phyloP scores from a whole-genome alignment of 2,797 vertebrate species.

The Sarcophilus harrisii region DNA sequence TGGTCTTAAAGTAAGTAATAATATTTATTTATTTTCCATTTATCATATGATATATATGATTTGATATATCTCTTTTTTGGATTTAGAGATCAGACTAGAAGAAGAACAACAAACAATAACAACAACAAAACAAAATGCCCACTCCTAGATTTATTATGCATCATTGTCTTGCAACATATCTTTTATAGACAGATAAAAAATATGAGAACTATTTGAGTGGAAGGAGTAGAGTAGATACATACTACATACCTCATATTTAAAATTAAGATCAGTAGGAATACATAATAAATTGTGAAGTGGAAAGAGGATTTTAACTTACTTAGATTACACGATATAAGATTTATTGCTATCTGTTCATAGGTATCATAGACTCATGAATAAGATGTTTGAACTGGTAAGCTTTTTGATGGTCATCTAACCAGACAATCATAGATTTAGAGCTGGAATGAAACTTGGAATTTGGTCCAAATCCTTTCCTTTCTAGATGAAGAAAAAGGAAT shows the following conservation, averaged over 20 bases:
- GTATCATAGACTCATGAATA: background rate
- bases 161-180: constrained; percentile 28
- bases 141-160: constrained; percentile 2
- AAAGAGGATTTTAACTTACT: constrained; percentile 26
- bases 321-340: constrained; percentile 13
- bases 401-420: background rate
- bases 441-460: background rate
- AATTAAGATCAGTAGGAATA: constrained; percentile 23
- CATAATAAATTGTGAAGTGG: constrained; percentile 36
- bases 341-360: background rate
- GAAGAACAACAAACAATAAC: background rate
- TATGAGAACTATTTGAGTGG: background rate
- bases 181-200: background rate
- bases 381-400: background rate
- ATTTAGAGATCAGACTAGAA: background rate
- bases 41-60: background rate
- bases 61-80: background rate
- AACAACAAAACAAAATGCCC: background rate
- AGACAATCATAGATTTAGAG: background rate
- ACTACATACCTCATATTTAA: constrained; percentile 30
- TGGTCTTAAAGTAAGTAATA: background rate
- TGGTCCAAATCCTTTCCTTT: background rate
- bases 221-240: constrained; percentile 6
- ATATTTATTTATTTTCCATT: background rate
- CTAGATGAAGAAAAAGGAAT: background rate